Evolutionary conservation across 2,797 vertebrate species (phyloP).

Genomic region (Lemur catta): DNA sequence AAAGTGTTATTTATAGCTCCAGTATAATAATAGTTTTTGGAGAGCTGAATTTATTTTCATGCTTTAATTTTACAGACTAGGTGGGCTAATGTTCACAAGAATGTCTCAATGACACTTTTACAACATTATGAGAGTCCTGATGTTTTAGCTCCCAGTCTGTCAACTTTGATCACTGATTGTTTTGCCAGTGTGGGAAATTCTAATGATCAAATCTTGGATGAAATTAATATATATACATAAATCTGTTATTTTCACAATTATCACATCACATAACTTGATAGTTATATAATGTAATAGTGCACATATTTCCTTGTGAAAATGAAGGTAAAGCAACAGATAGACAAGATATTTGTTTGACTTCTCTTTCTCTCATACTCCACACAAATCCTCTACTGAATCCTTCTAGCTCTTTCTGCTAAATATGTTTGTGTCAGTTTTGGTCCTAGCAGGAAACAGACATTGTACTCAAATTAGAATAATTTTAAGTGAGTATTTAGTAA

Average conservation of each 20-base stretch:
- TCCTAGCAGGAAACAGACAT: not conserved
- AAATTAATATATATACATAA: not conserved
- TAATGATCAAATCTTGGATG: not conserved
- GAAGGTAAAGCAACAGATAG: not conserved
- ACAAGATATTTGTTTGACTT: not conserved
- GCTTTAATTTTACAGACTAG: not conserved
- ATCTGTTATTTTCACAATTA: not conserved
- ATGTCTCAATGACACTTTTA: not conserved
- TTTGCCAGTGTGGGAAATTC: not conserved
- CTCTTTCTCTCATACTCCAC: not conserved
- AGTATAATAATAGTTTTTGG: not conserved
- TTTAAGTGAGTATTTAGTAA: not conserved
- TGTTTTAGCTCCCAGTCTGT: not conserved
- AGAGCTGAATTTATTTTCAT: not conserved
- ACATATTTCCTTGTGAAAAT: not conserved
- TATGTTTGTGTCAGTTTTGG: not conserved
- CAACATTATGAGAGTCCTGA: not conserved
- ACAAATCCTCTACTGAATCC: not conserved
- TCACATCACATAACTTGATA: not conserved
- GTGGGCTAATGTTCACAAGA: not conserved
- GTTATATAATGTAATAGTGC: not conserved
- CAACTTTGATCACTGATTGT: not conserved
- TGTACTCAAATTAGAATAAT: not conserved
- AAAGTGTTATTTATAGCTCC: not conserved
- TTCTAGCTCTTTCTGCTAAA: not conserved